Evolutionary conservation across 2,797 vertebrate genomes (phyloP).

Genomic region (Erethizon dorsatum): DNA sequence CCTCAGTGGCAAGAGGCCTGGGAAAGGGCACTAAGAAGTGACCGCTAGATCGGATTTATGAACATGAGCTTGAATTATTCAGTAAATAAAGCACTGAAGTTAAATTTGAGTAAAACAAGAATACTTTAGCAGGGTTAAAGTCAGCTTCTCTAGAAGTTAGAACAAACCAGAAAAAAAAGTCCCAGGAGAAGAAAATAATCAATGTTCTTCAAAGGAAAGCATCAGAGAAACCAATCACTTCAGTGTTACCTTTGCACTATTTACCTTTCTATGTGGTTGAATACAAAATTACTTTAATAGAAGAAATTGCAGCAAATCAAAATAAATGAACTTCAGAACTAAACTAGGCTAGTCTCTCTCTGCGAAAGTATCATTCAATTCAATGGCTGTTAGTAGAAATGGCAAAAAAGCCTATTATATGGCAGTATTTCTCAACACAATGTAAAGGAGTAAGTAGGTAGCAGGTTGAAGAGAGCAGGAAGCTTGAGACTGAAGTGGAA

Average conservation of each 20-base stretch:
- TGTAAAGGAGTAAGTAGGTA: neutral
- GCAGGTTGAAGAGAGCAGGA: conserved; percentile 1
- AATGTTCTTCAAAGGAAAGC: conserved; percentile 51
- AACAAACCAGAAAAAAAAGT: conserved; percentile 56
- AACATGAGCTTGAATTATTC: conserved; percentile 36
- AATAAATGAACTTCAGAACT: conserved; percentile 62
- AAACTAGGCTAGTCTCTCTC: conserved; percentile 24
- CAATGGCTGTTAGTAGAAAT: conserved; percentile 36
- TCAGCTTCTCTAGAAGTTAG: conserved; percentile 41
- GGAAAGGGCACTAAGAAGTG: conserved; percentile 20
- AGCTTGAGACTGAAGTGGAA: conserved; percentile 40
- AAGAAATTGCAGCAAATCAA: conserved; percentile 13
- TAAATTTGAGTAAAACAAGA: conserved; percentile 67
- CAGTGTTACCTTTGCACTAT: neutral
- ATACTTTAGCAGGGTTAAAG: conserved; percentile 33
- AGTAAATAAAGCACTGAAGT: conserved; percentile 52
- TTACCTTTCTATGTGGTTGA: conserved; percentile 13
- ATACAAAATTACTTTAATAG: conserved; percentile 45
- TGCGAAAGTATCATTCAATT: conserved; percentile 38
- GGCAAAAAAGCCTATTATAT: neutral
- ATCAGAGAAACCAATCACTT: conserved; percentile 55
- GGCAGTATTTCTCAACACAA: conserved; percentile 17
- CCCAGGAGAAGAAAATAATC: conserved; percentile 33
- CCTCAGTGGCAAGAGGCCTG: neutral
- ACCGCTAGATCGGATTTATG: neutral